These are phyloP conservation scores for Enteromius trimaculatus DNA, from an alignment of 2,797 vertebrate species.

Conservation along the genomic window DNA sequence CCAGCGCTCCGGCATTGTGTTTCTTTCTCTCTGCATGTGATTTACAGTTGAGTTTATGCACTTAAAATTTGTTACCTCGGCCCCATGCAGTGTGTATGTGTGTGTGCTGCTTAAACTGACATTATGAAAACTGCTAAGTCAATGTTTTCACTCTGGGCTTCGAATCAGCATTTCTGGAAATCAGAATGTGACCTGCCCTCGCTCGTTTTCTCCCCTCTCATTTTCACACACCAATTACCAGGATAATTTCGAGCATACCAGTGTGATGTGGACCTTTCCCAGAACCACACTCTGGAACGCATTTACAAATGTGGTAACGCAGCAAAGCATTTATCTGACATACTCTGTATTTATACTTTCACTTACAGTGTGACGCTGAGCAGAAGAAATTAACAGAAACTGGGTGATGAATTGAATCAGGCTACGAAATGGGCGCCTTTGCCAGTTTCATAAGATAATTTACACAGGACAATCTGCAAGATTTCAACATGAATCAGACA, in stretches of 20 bases:
- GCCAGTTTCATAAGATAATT: neutral
- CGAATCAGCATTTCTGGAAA: slow-evolving; percentile 49
- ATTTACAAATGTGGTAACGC: slow-evolving; percentile 34
- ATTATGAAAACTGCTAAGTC: slow-evolving; percentile 62
- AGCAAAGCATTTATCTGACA: slow-evolving; percentile 36
- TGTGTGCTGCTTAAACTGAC: slow-evolving; percentile 58
- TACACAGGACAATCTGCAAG: neutral
- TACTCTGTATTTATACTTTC: slow-evolving; percentile 36
- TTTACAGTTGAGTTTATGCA: slow-evolving; percentile 70
- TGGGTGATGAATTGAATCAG: neutral
- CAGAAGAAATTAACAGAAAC: slow-evolving; percentile 2
- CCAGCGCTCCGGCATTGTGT: slow-evolving; percentile 67
- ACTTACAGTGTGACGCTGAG: slow-evolving; percentile 24
- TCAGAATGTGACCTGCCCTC: slow-evolving; percentile 50
- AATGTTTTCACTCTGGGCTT: slow-evolving; percentile 57
- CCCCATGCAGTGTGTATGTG: slow-evolving; percentile 63
- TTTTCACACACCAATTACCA: slow-evolving; percentile 52
- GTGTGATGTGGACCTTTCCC: slow-evolving; percentile 35
- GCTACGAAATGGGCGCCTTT: neutral
- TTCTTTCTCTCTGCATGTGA: slow-evolving; percentile 65
- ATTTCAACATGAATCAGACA: slow-evolving; percentile 2
- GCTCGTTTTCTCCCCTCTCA: slow-evolving; percentile 34
- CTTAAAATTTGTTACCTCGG: slow-evolving; percentile 65
- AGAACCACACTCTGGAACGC: slow-evolving; percentile 39
- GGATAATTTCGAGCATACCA: slow-evolving; percentile 48